A percentile compares a stretch with the other conserved stretches of the same genome.
These are phyloP conservation scores for Polydrusus pterygomalis DNA, from an alignment of 2,888 invertebrate species.

Conservation along the genomic window DNA sequence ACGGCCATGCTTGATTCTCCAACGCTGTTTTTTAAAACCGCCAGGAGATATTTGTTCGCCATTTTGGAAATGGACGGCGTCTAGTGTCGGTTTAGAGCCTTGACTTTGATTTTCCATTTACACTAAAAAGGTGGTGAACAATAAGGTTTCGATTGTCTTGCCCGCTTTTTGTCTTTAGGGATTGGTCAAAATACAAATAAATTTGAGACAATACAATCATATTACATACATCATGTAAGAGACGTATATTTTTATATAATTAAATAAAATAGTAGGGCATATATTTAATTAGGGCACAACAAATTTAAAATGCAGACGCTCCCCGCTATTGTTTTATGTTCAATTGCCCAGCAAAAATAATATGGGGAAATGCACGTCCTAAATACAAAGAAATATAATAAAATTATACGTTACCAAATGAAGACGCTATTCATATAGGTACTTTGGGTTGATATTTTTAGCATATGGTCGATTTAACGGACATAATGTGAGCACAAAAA, in stretches of 20 bases:
- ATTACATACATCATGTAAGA: too few species aligned
- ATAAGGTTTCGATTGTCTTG: too few species aligned
- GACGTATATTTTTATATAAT: not conserved
- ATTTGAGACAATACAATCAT: too few species aligned
- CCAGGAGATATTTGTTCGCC: conserved; percentile 64
- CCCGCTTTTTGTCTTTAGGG: too few species aligned
- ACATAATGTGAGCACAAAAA: not conserved
- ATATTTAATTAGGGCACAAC: not conserved
- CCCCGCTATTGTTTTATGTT: conserved; percentile 12
- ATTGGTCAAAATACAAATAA: too few species aligned
- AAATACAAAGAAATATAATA: not conserved
- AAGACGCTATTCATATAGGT: not conserved
- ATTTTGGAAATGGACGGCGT: conserved; percentile 18
- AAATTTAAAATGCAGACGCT: not conserved
- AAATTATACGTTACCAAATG: conserved; percentile 12
- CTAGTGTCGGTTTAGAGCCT: conserved; percentile 9
- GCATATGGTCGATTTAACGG: not conserved
- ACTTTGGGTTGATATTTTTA: not conserved
- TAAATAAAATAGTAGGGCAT: not conserved
- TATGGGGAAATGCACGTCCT: not conserved
- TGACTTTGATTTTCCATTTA: conserved; percentile 43
- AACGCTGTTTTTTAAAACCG: conserved; percentile 64
- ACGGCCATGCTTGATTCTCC: conserved; percentile 55
- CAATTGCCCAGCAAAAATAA: conserved; percentile 20
- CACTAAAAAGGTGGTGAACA: conserved; percentile 19